Evolutionary conservation across 2,888 invertebrate species (phyloP), one percentile per base, ranked within the genome.

Genomic region (Icerya purchasi): DNA sequence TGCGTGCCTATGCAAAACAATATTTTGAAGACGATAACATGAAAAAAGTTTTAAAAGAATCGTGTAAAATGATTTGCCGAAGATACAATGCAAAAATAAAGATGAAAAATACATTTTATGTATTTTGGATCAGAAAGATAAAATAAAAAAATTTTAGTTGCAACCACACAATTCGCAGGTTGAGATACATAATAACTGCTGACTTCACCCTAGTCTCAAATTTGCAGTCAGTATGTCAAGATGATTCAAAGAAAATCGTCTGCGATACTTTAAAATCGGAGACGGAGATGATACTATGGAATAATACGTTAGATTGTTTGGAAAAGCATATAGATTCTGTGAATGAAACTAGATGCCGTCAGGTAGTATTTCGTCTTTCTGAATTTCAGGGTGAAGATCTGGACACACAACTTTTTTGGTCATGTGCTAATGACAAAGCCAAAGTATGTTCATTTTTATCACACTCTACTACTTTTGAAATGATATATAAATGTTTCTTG

Each of bases 351-450:
- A 74, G 76, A 20, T 97, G 96, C 71, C 81, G 80, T 66, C 77
- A 79, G 61, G 86, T 92, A 69, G 82, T 97, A 5, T 76, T 84
- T 62, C 78, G 81, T 55, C 76, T 97, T 3, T 86, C 90, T 2
- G 91, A 93, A 72, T 79, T 94, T 65, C 96, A 94, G 71, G 82
- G 88, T 1, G 87, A 84, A 66, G 87, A 86, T 69, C 73, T 91
- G 61, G 96, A 98, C 70, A 78, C 89, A 61, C 83, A 90, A 59
- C 76, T 98, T 62, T 94, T 84, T 73, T 80, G 87, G 66, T 88
- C 92, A 1, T 98, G 98, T 71, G 78, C 83, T 21, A 77, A 81
- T 36, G 97, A 97, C 70, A 79, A 88, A 59, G 80, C 83, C 57
- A 76, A 76, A 57, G 82, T 84, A 67, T 94, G 94, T 70, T 75